Evolutionary conservation across 2,888 invertebrate species (phyloP), one percentile per base, ranked within the genome.

Genomic region (Andricus quercusramuli): DNA sequence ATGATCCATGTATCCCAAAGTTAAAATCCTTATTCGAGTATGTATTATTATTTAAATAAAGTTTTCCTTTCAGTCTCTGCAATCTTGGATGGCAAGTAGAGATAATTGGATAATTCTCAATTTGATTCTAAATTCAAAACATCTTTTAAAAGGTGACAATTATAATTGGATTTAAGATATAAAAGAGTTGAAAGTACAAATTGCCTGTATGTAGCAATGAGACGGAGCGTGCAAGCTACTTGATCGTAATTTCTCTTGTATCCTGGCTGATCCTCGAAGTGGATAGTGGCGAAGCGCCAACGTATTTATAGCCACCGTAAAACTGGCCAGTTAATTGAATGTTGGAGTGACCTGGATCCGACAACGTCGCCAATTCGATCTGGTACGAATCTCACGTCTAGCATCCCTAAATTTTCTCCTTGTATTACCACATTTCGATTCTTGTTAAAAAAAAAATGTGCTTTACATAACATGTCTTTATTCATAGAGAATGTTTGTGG

Each of bases 271-370:
- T 79, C 74, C 64, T 70, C 29, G 37, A 64, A 79, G 76, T 79
- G 79, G 51, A 74, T 51, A 68, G 79, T 59, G 47, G 76, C 44
- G 65, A 65, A 64, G 74, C 76, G 68, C 59, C 76, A 78, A 56
- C 79, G 82, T 83, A 83, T 85, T 85, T 85, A 85, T 83, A 66
- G 79, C 82, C 68, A 80, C 82, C 85, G 82, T 85, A 85, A 85
- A 85, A 84, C 82, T 82, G 67, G 78, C 62, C 78, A 78, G 81
- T 82, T 85, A 84, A 85, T 84, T 84, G 85, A 85, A 85, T 85
- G 83, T 82, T 82, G 79, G 83, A 83, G 79, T 79, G 77, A 59
- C 44, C 56, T 32, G 29, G 56, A 62, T 51, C 62, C 59, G 66
- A 56, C 64, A 68, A 41, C 47, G 68, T 74, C 77, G 78, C 70